Evolutionary conservation across 2,113 vertebrate genomes (phyloP).

Genomic region (Panthera tigris): DNA sequence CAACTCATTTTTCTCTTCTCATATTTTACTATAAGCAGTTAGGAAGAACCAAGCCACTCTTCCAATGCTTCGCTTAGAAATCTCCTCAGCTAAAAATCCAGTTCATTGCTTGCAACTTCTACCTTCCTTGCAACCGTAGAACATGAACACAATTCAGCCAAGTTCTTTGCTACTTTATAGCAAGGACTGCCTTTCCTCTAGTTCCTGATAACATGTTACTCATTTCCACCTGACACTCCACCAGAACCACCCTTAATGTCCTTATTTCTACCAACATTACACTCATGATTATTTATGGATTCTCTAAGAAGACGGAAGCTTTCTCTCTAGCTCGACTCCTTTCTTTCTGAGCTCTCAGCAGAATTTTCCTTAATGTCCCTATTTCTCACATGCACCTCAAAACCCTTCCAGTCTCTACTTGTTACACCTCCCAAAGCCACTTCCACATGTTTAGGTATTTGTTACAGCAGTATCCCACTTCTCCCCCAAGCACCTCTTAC

Average conservation of each 20-base stretch:
- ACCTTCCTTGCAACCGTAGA: not conserved
- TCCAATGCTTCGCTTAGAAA: constrained; percentile 16
- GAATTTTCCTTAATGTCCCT: not conserved
- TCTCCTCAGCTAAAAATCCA: not conserved
- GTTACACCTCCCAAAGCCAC: not conserved
- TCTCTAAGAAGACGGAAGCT: not conserved
- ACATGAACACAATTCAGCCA: not conserved
- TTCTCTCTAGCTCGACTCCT: not conserved
- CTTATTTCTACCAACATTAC: not conserved
- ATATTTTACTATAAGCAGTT: not conserved
- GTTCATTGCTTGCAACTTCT: not conserved
- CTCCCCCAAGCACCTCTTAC: not conserved
- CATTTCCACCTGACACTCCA: not conserved
- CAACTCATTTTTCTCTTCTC: not conserved
- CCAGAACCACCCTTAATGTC: not conserved
- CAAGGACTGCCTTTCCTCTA: not conserved
- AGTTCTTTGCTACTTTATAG: not conserved
- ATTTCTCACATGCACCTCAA: not conserved
- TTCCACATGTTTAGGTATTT: not conserved
- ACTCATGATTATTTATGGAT: not conserved
- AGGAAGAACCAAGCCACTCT: not conserved
- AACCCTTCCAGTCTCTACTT: not conserved
- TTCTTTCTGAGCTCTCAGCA: not conserved
- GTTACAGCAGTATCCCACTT: not conserved
- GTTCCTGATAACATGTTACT: not conserved